phyloP scores from a whole-genome alignment of 2,797 vertebrate genomes.

The Xenentodon cancila region DNA sequence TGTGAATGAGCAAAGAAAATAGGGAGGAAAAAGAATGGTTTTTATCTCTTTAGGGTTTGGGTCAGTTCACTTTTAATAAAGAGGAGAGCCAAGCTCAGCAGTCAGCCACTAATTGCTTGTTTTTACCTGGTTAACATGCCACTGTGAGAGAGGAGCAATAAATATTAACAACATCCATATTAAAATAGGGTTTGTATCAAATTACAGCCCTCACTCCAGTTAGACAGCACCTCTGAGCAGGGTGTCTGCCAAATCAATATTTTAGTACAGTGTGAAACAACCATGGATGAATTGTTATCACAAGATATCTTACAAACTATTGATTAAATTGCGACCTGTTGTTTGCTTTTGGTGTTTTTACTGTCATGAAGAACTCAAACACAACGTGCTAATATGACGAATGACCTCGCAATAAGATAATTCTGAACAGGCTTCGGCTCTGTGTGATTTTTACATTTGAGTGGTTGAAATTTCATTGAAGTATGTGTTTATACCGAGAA shows the following conservation, averaged over 20 bases:
- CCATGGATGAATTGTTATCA: conserved; percentile 8
- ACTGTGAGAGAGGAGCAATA: conserved; percentile 5
- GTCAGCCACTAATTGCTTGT: neutral
- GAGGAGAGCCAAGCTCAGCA: neutral
- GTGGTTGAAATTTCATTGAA: too few relatives aligned
- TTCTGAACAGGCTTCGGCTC: too few relatives aligned
- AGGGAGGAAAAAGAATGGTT: conserved; percentile 15
- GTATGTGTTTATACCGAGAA: too few relatives aligned
- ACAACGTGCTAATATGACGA: too few relatives aligned
- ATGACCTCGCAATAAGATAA: too few relatives aligned
- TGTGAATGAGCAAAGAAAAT: conserved; percentile 22
- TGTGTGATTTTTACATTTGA: too few relatives aligned
- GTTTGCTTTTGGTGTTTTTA: neutral
- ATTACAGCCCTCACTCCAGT: neutral
- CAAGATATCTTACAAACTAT: neutral
- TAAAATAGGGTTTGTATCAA: neutral
- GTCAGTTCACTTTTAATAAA: conserved; percentile 1
- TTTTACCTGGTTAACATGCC: neutral
- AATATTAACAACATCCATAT: neutral
- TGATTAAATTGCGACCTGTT: neutral
- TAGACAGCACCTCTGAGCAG: neutral
- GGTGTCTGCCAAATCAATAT: neutral
- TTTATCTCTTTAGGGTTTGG: neutral
- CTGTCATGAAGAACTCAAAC: neutral
- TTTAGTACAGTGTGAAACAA: conserved; percentile 3